These are phyloP conservation scores for Apostichopus californicus DNA, from an alignment of 35 echinoderm and acorn worm species.

Conservation along the genomic window DNA sequence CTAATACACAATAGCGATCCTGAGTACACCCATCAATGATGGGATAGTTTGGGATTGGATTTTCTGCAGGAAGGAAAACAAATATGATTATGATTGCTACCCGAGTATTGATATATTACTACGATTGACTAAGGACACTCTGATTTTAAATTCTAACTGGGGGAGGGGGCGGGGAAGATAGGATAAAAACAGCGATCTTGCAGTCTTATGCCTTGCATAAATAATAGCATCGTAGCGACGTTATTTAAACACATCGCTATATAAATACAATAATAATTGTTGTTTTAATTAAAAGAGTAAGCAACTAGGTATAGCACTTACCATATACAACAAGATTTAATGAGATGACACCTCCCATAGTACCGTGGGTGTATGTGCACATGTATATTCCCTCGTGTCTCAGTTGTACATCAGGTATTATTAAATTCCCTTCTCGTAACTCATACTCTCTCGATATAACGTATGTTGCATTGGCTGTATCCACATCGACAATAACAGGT, in stretches of 20 bases:
- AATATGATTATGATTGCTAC: no score
- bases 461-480: no score
- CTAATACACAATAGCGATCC: not conserved
- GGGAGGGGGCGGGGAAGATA: no score
- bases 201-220: no score
- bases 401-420: not conserved
- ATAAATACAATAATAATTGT: no score
- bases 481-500: not conserved
- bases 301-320: not conserved
- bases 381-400: not conserved
- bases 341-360: not conserved
- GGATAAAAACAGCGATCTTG: no score
- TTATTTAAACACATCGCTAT: no score
- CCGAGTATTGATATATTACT: no score
- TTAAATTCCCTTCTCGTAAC: not conserved
- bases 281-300: no score
- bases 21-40: not conserved
- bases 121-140: no score
- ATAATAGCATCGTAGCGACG: no score
- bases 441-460: not conserved
- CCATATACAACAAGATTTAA: not conserved
- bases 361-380: not conserved
- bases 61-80: not conserved
- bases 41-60: not conserved
- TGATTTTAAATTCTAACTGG: no score